Evolutionary conservation across 2,797 vertebrate species (phyloP).

Genomic region (Periparus ater): DNA sequence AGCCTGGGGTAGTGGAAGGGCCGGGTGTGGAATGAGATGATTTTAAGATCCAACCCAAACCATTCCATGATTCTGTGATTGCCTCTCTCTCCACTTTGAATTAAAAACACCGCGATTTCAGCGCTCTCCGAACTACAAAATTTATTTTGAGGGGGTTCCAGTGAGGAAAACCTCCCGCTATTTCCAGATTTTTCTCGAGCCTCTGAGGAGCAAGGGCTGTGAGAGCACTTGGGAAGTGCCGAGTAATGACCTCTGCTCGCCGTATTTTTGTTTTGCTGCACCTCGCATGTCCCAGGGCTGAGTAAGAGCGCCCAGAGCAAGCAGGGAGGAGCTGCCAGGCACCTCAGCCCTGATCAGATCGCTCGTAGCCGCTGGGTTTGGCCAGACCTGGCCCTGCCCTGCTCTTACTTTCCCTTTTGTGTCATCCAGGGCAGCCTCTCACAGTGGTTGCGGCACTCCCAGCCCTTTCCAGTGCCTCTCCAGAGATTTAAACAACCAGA

Average conservation of each 20-base stretch:
- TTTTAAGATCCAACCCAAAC: background rate
- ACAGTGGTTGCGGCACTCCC: no score
- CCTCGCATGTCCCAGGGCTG: background rate
- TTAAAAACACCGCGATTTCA: background rate
- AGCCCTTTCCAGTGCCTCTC: no score
- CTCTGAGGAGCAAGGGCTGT: background rate
- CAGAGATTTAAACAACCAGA: background rate
- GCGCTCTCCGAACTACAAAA: accelerated
- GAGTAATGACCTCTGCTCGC: background rate
- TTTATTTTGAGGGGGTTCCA: background rate
- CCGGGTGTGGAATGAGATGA: accelerated
- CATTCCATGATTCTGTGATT: background rate
- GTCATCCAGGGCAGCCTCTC: background rate
- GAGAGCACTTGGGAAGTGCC: background rate
- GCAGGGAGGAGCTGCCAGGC: background rate
- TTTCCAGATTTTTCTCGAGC: background rate
- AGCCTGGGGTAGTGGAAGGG: accelerated
- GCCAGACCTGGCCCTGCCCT: background rate
- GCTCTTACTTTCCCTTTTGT: background rate
- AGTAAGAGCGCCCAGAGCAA: background rate
- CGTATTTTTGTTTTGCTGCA: background rate
- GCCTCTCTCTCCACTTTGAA: background rate
- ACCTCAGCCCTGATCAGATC: background rate
- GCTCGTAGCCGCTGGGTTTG: accelerated
- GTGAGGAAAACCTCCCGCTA: background rate